These are phyloP conservation scores for Rutpela maculata DNA, from an alignment of 2,888 invertebrate genomes.

Conservation along the genomic window DNA sequence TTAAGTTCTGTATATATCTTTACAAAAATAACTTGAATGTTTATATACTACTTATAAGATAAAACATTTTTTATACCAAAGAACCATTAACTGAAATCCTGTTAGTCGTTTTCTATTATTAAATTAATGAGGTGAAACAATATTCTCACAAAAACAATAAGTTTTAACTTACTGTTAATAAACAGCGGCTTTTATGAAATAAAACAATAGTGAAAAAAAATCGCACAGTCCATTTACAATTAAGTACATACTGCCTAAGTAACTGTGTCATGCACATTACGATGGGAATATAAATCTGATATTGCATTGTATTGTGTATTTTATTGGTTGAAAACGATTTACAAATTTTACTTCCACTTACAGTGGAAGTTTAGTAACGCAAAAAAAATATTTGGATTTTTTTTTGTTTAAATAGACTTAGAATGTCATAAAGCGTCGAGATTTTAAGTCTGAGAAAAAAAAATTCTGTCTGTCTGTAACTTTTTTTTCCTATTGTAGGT, in stretches of 20 bases:
- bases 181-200: conserved; percentile 7
- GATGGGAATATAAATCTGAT: background rate
- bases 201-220: background rate
- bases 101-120: background rate
- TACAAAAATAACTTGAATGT: conserved; percentile 18
- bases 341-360: too few relatives aligned
- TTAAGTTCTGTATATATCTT: conserved; percentile 21
- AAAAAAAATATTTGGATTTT: too few relatives aligned
- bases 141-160: conserved; percentile 7
- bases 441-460: too few relatives aligned
- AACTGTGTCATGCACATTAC: background rate
- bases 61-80: conserved; percentile 4
- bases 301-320: background rate
- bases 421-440: too few relatives aligned
- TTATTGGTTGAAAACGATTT: background rate
- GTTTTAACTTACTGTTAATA: background rate
- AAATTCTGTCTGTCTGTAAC: too few relatives aligned
- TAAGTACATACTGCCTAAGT: background rate
- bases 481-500: too few relatives aligned
- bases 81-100: background rate
- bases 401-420: too few relatives aligned
- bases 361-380: too few relatives aligned
- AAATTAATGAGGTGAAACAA: conserved; percentile 1
- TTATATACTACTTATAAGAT: conserved; percentile 18
- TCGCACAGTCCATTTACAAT: background rate